Evolutionary conservation across 2,113 vertebrate species (phyloP), one percentile per base, ranked within the genome.

Genomic region (Ptyas mucosa): DNA sequence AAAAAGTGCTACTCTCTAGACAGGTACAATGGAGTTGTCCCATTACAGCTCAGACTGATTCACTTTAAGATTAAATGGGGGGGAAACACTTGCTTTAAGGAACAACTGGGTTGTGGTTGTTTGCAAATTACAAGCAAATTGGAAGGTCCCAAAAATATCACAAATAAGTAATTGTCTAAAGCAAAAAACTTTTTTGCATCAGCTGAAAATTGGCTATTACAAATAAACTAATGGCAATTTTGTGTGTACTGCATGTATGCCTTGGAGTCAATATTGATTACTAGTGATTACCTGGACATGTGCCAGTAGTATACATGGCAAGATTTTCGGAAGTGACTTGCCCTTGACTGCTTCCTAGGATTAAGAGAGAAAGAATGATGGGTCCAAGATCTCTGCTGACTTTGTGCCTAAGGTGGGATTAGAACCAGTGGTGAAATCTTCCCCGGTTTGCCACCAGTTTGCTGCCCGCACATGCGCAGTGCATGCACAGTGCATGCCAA

Each of bases 61-160:
- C 9, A 64, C n/a, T 89, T 1, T 2, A 26, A 57, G 89, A 87
- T 49, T 91, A 88, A 87, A 93, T 92, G 89, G 15, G 5, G 0
- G 2, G 23, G 12, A 93, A 90, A 34, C 1, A 49, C 55, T n/a
- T 57, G 69, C 23, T 89, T 87, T 91, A 85, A 5, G 0, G 9
- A 94, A 51, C 0, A 1, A 69, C 85, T 61, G 91, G 90, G 81
- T 0, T 0, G 39, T 0, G 90, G 81, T 0, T 0, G 39, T 0
- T 75, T 85, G 75, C 0, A 85, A 3, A 75, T 89, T 52, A 88
- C 34, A 94, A 92, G 91, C 88, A 39, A 91, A 94, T 92, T 8
- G 53, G 93, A 90, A 57, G 69, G 94, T n/a, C 88, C 49, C 58
- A 91, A 69, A 93, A 90, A 86, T 89, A 75, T 94, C 91, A 95